Conservation (phyloP, 2,888 invertebrate genomes). For the Xanthia togata region DNA sequence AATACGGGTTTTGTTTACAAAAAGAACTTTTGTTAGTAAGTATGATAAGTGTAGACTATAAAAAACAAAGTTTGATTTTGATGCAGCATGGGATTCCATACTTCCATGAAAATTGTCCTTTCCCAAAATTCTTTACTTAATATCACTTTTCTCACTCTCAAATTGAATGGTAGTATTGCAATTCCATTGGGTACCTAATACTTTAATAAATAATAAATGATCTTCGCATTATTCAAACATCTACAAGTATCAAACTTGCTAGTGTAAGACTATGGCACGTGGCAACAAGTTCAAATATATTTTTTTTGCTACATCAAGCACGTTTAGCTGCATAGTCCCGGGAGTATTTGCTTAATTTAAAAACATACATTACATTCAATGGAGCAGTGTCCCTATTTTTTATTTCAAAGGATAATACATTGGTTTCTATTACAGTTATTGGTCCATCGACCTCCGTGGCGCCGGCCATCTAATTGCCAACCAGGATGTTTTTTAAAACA, state of each 20-base stretch:
- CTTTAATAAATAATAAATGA: background rate
- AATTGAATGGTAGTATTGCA: too few species aligned
- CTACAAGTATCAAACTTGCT: constrained; percentile 1
- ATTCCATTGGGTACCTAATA: too few species aligned
- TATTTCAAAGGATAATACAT: constrained; percentile 46
- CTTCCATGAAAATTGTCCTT: too few species aligned
- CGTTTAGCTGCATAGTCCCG: constrained; percentile 28
- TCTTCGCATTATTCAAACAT: background rate
- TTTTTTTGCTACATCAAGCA: constrained; percentile 40
- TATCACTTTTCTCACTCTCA: too few species aligned
- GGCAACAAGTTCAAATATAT: constrained; percentile 8
- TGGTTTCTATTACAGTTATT: constrained; percentile 50
- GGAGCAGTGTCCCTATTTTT: constrained; percentile 39
- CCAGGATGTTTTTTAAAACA: constrained; percentile 51
- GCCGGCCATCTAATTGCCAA: constrained; percentile 55
- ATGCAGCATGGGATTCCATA: too few species aligned
- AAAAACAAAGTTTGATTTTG: too few species aligned
- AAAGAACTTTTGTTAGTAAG: too few species aligned
- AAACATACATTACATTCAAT: constrained; percentile 35
- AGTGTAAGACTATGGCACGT: constrained; percentile 17
- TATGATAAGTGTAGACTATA: too few species aligned
- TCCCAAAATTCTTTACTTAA: too few species aligned
- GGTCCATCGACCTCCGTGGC: constrained; percentile 64
- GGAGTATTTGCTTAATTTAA: constrained; percentile 25
- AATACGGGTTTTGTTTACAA: too few species aligned